phyloP scores from a whole-genome alignment of 35 echinoderm and acorn worm species.

The Chiridota heheva region DNA sequence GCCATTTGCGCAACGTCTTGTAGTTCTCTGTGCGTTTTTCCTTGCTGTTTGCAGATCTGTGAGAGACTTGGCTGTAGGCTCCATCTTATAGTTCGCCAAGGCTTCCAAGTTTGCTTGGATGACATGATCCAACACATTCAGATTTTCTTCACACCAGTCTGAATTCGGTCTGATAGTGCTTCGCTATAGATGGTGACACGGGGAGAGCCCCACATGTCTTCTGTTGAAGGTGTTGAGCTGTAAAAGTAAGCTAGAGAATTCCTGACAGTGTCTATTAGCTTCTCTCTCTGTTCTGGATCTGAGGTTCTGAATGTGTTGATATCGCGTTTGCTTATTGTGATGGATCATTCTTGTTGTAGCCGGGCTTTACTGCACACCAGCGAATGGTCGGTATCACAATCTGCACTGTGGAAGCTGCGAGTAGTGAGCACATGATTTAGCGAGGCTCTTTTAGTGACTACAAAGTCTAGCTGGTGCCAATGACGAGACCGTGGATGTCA shows the following conservation, averaged over 20 bases:
- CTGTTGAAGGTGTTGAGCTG: background rate
- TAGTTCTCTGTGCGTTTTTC: slow-evolving; percentile 26
- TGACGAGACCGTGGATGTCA: slow-evolving; percentile 37
- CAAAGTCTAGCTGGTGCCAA: slow-evolving; percentile 46
- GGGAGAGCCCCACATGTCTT: slow-evolving; percentile 18
- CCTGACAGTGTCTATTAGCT: slow-evolving; percentile 10
- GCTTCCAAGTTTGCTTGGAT: slow-evolving; percentile 43
- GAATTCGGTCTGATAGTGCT: background rate
- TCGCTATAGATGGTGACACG: slow-evolving; percentile 24
- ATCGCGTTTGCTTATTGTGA: background rate
- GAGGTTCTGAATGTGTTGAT: background rate
- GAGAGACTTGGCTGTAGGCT: slow-evolving; percentile 33
- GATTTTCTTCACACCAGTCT: slow-evolving; percentile 43
- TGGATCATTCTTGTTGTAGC: slow-evolving; percentile 19
- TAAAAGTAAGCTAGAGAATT: background rate
- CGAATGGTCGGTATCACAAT: slow-evolving; percentile 20
- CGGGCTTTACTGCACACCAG: background rate
- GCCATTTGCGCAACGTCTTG: slow-evolving; percentile 34
- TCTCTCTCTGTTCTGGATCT: background rate
- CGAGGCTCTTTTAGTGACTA: slow-evolving; percentile 10
- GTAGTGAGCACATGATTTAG: background rate
- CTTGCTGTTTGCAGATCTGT: slow-evolving; percentile 12
- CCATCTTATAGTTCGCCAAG: slow-evolving; percentile 10
- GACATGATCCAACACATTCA: background rate
- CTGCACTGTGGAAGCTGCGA: background rate